Base-by-base conservation (phyloP, 2,113 vertebrate genomes). In the Camelus bactrianus region DNA sequence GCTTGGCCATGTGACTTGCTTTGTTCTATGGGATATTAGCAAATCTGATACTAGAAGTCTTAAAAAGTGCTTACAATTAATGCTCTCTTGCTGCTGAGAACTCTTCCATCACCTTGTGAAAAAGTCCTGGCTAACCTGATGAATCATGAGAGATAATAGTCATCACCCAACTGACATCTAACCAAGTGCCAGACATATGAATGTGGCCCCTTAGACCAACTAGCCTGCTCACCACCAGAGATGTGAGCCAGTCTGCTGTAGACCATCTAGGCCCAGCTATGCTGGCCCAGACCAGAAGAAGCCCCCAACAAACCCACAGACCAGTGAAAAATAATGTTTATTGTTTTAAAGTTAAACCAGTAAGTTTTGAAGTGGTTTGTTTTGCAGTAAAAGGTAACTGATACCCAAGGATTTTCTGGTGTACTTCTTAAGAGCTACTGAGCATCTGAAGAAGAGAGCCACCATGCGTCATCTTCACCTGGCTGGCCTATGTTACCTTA, bases 281-380 rank as follows among this genome's bases (percentile, higher is more conserved):
- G 38, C 69, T 91, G 38, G 48, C 58, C 22, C 8, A 87, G 28
- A 70, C 35, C 28, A 60, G 54, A 82, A 72, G 77, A 83, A 79
- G n/a, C 52, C 65, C 35, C 67, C 13, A 52, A 11, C 12, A 15
- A 85, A 86, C n/a, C n/a, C 93, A 91, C 16, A 87, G 67, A 76
- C 20, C 54, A 52, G 32, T 60, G 93, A 91, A 72, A 94, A 91
- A 80, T 19, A 86, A 77, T 75, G 42, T 69, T 91, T 84, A 56
- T 72, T 73, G 64, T 94, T 86, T 87, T 80, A 88, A 50, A 79
- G 52, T 80, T 83, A 86, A 69, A n/a, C 28, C 46, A 70, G 2
- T 28, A 46, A 58, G 17, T 91, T 88, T 62, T 46, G 76, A 95
- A 42, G 16, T 30, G 32, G n/a, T 75, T 89, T 92, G 35, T 60